phyloP scores from a whole-genome alignment of 2,113 vertebrate genomes.

The Urocynchramus pylzowi region DNA sequence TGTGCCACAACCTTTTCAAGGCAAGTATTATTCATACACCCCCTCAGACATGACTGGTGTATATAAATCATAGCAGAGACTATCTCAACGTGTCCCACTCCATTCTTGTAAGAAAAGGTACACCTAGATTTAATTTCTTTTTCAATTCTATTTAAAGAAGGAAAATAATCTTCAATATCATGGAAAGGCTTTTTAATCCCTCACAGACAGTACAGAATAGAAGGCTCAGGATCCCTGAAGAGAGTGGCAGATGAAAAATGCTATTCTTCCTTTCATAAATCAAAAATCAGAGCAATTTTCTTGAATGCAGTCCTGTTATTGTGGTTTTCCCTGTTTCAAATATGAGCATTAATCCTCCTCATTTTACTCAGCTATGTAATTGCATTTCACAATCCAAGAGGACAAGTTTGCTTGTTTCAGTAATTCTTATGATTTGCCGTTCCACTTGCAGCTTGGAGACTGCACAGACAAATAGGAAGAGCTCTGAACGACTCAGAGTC shows the following conservation, averaged over 20 bases:
- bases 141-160: conserved; percentile 12
- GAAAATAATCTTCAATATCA: not conserved
- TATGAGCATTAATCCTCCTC: not conserved
- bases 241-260: not conserved
- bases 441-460: not conserved
- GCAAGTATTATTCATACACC: not conserved
- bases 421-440: not conserved
- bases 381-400: not conserved
- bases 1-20: not conserved
- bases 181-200: not conserved
- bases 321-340: not conserved
- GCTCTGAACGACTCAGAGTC: not conserved
- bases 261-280: not conserved
- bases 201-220: not conserved
- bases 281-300: not conserved
- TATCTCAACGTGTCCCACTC: not conserved
- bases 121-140: not conserved
- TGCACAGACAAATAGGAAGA: not conserved
- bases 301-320: not conserved
- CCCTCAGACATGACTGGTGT: not conserved
- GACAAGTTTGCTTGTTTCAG: not conserved
- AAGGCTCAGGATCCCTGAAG: not conserved
- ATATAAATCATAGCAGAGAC: not conserved
- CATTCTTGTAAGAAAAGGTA: not conserved
- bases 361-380: not conserved